These are phyloP conservation scores for Pollimyrus isidori DNA, from an alignment of 2,113 vertebrate genomes.

Conservation along the genomic window DNA sequence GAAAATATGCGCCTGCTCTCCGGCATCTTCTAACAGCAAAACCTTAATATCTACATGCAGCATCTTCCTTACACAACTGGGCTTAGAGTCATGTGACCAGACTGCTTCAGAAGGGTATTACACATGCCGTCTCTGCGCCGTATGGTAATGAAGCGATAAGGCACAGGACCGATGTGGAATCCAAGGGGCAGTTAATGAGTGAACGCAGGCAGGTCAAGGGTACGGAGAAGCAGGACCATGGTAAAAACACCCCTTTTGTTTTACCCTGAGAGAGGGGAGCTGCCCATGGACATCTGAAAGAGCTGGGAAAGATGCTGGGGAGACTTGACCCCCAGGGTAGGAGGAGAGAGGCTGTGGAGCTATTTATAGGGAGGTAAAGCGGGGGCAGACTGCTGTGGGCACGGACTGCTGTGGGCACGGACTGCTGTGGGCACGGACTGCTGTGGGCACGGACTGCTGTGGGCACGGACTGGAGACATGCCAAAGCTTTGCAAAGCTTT, in stretches of 20 bases:
- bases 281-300: background rate
- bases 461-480: background rate
- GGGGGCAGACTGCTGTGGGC: background rate
- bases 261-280: background rate
- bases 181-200: background rate
- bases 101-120: background rate
- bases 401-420: background rate
- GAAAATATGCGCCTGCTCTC: background rate
- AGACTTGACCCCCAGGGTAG: background rate
- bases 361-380: constrained; percentile 15
- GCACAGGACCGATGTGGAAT: background rate
- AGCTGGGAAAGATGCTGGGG: background rate
- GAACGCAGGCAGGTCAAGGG: background rate
- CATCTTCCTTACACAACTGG: background rate
- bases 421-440: background rate
- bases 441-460: background rate
- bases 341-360: background rate
- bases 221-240: background rate
- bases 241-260: background rate
- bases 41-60: background rate
- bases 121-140: background rate
- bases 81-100: background rate
- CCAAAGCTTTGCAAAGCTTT: background rate
- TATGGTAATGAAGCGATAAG: background rate
- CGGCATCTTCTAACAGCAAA: background rate